A percentile compares a stretch with the other conserved stretches of the same genome.
Evolutionary conservation across 1,140 invertebrate species (phyloP).

Genomic region (Magallana ariakensis): DNA sequence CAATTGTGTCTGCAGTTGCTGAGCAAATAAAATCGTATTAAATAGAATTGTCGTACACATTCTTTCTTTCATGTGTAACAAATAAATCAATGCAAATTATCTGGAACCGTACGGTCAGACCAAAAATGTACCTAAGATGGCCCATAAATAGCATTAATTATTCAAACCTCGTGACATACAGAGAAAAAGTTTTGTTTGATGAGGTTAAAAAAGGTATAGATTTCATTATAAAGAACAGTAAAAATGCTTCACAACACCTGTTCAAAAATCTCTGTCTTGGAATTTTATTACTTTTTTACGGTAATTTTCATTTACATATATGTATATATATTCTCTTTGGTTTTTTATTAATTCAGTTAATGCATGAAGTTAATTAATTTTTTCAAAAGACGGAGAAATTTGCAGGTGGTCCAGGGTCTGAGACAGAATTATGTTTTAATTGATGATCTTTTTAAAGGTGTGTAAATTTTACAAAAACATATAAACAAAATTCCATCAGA

Average conservation of each 20-base stretch:
- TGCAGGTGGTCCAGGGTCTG: background rate
- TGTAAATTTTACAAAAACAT: background rate
- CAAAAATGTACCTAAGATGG: background rate
- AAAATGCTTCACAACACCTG: background rate
- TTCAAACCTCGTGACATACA: slow-evolving; percentile 12
- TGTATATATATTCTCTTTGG: background rate
- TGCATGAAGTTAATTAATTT: background rate
- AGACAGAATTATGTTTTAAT: background rate
- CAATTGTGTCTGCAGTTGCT: too few relatives aligned
- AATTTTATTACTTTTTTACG: background rate
- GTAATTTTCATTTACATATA: background rate
- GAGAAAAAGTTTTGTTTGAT: background rate
- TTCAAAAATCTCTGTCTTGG: background rate
- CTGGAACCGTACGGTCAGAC: background rate
- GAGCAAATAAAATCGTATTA: too few relatives aligned
- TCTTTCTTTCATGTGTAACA: background rate
- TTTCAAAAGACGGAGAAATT: background rate
- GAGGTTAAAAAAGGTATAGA: background rate
- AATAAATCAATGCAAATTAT: slow-evolving; percentile 26
- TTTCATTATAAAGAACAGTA: background rate
- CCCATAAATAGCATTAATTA: slow-evolving; percentile 16
- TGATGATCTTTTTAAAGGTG: background rate
- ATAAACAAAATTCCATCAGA: slow-evolving; percentile 26
- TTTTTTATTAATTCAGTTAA: background rate
- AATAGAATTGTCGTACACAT: too few relatives aligned